These are phyloP conservation scores for Microcebus ravelobensis DNA, from an alignment of 2,113 vertebrate species.

Conservation along the genomic window DNA sequence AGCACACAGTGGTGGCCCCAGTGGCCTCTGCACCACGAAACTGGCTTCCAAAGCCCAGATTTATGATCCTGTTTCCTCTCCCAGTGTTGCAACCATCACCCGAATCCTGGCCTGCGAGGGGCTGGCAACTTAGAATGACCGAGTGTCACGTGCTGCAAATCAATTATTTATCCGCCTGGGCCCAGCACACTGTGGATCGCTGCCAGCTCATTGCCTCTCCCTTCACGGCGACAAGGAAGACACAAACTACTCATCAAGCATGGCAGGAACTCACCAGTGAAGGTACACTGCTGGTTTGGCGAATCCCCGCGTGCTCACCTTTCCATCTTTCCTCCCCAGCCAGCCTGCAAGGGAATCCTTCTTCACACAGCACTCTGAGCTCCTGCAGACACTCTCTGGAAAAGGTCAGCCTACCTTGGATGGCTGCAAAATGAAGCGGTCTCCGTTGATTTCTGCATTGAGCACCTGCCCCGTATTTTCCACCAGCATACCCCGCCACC, in stretches of 20 bases:
- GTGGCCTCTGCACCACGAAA: slow-evolving; percentile 56
- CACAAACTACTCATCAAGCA: neutral
- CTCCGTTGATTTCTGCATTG: neutral
- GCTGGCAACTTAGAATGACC: slow-evolving; percentile 66
- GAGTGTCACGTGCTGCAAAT: slow-evolving; percentile 72
- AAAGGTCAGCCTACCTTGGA: neutral
- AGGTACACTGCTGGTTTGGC: neutral
- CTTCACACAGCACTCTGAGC: neutral
- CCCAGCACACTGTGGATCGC: slow-evolving; percentile 23
- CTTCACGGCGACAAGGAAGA: slow-evolving; percentile 48
- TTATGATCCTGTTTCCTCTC: slow-evolving; percentile 75
- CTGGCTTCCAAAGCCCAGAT: slow-evolving; percentile 48
- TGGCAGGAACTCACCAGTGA: neutral
- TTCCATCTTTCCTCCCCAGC: neutral
- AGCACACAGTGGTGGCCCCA: slow-evolving; percentile 59
- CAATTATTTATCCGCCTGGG: slow-evolving; percentile 67
- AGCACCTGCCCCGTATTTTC: neutral
- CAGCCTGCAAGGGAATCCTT: neutral
- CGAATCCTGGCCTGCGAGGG: slow-evolving; percentile 49
- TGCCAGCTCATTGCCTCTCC: slow-evolving; percentile 60
- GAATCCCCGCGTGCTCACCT: neutral
- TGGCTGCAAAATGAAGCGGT: neutral
- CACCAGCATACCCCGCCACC: rapidly evolving
- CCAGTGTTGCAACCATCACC: slow-evolving; percentile 56
- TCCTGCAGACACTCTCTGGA: neutral